Evolutionary conservation across 2,888 invertebrate genomes (phyloP), one percentile per base, ranked within the genome.

Genomic region (Scaptomyza flava): DNA sequence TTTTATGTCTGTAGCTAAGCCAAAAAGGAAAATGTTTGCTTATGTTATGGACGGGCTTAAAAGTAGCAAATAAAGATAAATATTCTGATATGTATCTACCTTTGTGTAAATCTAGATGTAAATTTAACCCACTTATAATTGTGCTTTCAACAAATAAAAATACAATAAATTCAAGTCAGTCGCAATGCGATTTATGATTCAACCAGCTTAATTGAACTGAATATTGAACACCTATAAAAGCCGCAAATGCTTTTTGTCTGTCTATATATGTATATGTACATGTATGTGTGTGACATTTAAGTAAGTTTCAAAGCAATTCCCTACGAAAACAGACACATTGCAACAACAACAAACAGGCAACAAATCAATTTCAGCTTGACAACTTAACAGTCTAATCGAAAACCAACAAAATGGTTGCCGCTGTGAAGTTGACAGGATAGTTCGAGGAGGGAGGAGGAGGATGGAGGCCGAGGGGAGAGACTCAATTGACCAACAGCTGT

Each of bases 291-390:
- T 34, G 36, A 72, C 83, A 82, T 80, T 72, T 68, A 34, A 62
- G 61, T 56, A 30, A 11, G 59, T 31, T 42, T 14, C 54, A 6
- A 17, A 38, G 61, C 51, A 53, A 54, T 58, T 72, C 68, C 54
- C 72, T 59, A 57, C 41, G 31, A 52, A 52, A 43, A 42, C 14
- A 58, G 59, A 52, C 41, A 66, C 33, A 65, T 64, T 67, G 51
- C 48, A 51, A 45, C 56, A 34, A 56, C 27, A 27, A 62, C 59
- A 59, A 42, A 20, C 1, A 8, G 70, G 78, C 89, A 76, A 89
- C 89, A 89, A 89, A 89, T 89, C 89, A 89, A 88, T 89, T 89
- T 78, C 77, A 82, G 74, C 69, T 77, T 89, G 89, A 89, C 89
- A 89, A 88, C 86, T 87, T 81, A 89, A 89, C 87, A 89, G 89